Base-by-base conservation (phyloP, 2,888 invertebrate genomes). In the Prenolepis imparis region DNA sequence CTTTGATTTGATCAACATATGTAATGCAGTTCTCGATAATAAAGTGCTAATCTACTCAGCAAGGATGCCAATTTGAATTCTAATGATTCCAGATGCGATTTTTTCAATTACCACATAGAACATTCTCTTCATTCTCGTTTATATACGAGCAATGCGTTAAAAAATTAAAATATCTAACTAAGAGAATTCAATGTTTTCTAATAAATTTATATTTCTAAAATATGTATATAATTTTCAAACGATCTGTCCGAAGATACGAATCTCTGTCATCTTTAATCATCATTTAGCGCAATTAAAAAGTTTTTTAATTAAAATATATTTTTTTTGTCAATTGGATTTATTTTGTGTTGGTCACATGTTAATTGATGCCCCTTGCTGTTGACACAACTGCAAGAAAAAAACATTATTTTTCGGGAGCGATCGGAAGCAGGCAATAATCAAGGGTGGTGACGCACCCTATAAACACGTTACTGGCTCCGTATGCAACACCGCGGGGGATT, bases 401-500 rank as follows among this genome's bases (percentile, higher is more conserved):
- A n/a, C n/a, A 78, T 78, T 39, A 24, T 78, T 83, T 63, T 64
- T 28, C 12, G 18, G 18, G 32, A 59, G 21, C 28, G 67, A 39
- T 59, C 8, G 5, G 28, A 1, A 61, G 32, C 44, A 24, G 32
- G 8, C 41, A 52, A 68, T 24, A 18, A 61, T 57, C 68, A 21
- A 59, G 70, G 59, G 57, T 74, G 78, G 9, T 39, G 68, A 77
- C 28, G 61, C 61, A 73, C 63, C 75, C 82, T 64, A 84, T 81
- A 80, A 83, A 84, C 59, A 64, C 82, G 77, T 82, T 78, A 84
- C 72, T 82, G 88, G 88, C 77, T 86, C 70, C 44, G 83, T 70
- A 75, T 82, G 85, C 64, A 85, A 72, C 83, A 83, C 82, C 77
- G 82, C 63, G 52, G 74, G 83, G 87, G 83, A 87, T 90, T 90